Percentiles rank a stretch among this genome's conserved stretches.
Conservation (phyloP, 2,797 vertebrate species). For the Clarias pachynema region DNA sequence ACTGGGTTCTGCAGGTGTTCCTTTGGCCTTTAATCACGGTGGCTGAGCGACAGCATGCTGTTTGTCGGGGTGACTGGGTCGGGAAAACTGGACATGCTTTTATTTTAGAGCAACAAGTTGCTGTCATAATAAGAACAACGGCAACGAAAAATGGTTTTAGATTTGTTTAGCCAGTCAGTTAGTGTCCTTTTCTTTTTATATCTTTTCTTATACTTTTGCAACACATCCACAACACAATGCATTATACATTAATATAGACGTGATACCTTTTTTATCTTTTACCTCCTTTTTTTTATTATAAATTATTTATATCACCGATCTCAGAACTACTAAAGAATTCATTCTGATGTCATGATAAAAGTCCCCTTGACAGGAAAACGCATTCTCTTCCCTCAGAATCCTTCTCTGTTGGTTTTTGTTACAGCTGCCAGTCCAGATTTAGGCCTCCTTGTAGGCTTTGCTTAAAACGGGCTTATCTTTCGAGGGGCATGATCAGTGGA, state of each 20-base stretch:
- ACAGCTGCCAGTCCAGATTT: conserved; percentile 82
- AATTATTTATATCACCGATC: conserved; percentile 20
- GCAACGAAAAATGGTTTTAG: not conserved
- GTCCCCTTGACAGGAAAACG: conserved; percentile 61
- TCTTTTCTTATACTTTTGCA: not conserved
- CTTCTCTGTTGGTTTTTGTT: conserved; percentile 73
- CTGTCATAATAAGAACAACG: not conserved
- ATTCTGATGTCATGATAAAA: conserved; percentile 54
- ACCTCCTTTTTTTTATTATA: not conserved
- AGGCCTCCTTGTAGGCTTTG: conserved; percentile 69
- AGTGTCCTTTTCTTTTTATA: not conserved
- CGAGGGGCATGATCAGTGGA: conserved; percentile 70
- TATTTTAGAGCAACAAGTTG: conserved; percentile 20
- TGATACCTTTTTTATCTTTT: not conserved
- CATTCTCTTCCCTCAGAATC: conserved; percentile 60
- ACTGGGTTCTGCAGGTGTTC: conserved; percentile 53
- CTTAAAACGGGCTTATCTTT: conserved; percentile 79
- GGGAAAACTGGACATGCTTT: conserved; percentile 18
- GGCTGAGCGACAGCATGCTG: conserved; percentile 2
- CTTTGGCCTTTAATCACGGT: conserved; percentile 40
- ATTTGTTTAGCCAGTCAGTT: not conserved
- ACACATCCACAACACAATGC: not conserved
- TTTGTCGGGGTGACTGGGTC: not conserved
- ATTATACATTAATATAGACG: conserved; percentile 3
- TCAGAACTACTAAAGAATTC: conserved; percentile 25